A percentile compares a stretch with the other conserved stretches of the same genome.
Evolutionary conservation across 2,113 vertebrate genomes (phyloP).

Genomic region (Apeltes quadracus): DNA sequence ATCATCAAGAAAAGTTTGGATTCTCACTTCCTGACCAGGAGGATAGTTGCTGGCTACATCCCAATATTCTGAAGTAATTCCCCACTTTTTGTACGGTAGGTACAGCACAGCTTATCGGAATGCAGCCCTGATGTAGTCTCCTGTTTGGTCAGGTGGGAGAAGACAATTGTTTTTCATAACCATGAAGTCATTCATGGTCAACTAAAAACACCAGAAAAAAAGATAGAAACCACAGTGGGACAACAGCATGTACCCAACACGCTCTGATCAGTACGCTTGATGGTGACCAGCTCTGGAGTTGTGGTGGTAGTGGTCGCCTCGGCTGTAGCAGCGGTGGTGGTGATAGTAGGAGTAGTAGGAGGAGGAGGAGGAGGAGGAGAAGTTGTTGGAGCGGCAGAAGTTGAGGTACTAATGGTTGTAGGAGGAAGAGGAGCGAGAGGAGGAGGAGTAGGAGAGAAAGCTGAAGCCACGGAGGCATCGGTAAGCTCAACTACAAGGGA

Average conservation of each 20-base stretch:
- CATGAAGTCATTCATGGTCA: conserved; percentile 6
- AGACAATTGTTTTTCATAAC: conserved; percentile 15
- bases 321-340: conserved; percentile 53
- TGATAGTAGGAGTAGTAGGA: conserved; percentile 45
- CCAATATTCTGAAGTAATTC: conserved; percentile 52
- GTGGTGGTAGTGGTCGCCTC: conserved; percentile 69
- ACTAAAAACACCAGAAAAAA: conserved; percentile 11
- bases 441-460: conserved; percentile 71
- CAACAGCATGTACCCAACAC: conserved; percentile 75
- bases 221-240: conserved; percentile 31
- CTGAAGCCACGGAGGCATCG: conserved; percentile 73
- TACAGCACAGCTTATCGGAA: conserved; percentile 49
- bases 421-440: conserved; percentile 69
- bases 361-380: conserved; percentile 53
- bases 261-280: conserved; percentile 67
- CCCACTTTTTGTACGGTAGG: conserved; percentile 42
- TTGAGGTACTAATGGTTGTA: conserved; percentile 68
- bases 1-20: not conserved
- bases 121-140: conserved; percentile 49
- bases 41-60: conserved; percentile 46
- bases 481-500: conserved; percentile 77
- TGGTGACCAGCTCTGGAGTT: conserved; percentile 75
- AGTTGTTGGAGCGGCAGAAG: conserved; percentile 68
- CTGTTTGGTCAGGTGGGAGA: conserved; percentile 57
- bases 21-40: conserved; percentile 63